Base-by-base conservation (phyloP, 2,888 invertebrate species). In the Beris morrisii region DNA sequence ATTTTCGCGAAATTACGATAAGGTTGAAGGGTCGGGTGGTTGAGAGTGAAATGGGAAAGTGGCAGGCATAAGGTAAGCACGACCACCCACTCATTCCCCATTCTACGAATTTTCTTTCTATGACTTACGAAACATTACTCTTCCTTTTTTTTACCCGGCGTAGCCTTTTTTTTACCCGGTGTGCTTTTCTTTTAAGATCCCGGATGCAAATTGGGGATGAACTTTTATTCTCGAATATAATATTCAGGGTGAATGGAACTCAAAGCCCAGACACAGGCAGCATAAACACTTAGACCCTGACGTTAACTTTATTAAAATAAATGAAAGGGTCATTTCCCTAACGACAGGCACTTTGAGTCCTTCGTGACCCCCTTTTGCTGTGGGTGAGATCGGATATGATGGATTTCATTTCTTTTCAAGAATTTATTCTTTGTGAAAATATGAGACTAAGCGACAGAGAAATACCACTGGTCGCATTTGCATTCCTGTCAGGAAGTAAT, bases 241-340 rank as follows among this genome's bases (percentile, higher is more conserved):
- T 52, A 52, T 61, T 61, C 61, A 32, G 50, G 52, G 61, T 61
- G 61, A 50, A 52, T 61, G 61, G 52, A 52, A 61, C 38, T 61
- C 61, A 61, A 38, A n/a, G 50, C 52, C 50, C 52, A 61, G 52
- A 61, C 61, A 15, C 9, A 45, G 22, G 38, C 30, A 38, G 50
- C 50, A 32, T 50, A 61, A 61, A 61, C 50, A 61, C 50, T 50
- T 64, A 45, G 64, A 52, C 30, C 52, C 48, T 52, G 59, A 53
- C 59, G 61, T 6, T 67, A 67, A 69, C 69, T 69, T 69, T 69
- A 69, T 69, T 69, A 69, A 69, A 57, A 69, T 69, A 69, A 69
- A 69, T 69, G 67, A 65, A 69, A 53, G 65, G 67, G 69, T 67
- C 69, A 67, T 69, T 67, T 56, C 31, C 65, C 61, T 65, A 67